Evolutionary conservation across 2,888 invertebrate genomes (phyloP).

Genomic region (Yponomeuta plumbellus): DNA sequence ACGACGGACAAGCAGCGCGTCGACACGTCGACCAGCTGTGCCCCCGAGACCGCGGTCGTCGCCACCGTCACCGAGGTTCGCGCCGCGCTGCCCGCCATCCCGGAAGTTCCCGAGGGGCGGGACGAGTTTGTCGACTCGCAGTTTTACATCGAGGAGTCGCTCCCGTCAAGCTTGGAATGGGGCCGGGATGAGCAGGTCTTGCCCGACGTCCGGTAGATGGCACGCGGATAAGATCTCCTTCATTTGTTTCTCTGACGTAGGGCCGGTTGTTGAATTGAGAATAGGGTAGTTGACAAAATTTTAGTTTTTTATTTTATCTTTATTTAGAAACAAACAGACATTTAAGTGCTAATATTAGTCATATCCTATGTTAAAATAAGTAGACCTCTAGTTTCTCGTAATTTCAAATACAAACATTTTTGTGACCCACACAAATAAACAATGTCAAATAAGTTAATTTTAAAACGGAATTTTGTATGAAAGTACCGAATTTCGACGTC

Average conservation of each 20-base stretch:
- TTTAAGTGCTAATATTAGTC: too few relatives aligned
- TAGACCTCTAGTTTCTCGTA: too few relatives aligned
- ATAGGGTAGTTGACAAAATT: too few relatives aligned
- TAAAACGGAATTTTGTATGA: too few relatives aligned
- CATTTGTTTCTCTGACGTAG: background rate
- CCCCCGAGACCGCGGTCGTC: constrained; percentile 68
- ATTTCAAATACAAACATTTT: too few relatives aligned
- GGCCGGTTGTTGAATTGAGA: too few relatives aligned
- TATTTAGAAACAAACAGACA: too few relatives aligned
- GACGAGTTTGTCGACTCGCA: constrained; percentile 87
- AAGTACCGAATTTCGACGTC: too few relatives aligned
- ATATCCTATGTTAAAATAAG: too few relatives aligned
- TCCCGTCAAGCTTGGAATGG: constrained; percentile 88
- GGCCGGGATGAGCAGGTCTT: constrained; percentile 60
- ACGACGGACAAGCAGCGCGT: constrained; percentile 59
- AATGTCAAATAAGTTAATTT: too few relatives aligned
- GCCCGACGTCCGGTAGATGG: constrained; percentile 16
- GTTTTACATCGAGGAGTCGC: constrained; percentile 92
- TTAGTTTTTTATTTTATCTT: too few relatives aligned
- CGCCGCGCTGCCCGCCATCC: constrained; percentile 46
- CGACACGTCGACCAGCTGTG: constrained; percentile 57
- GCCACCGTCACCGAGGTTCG: constrained; percentile 78
- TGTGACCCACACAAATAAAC: too few relatives aligned
- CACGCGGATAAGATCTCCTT: constrained; percentile 27
- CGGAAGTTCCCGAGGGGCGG: constrained; percentile 31